A percentile compares a stretch with the other conserved stretches of the same genome.
Conservation (phyloP, 2,797 vertebrate species). For the Dermochelys coriacea region DNA sequence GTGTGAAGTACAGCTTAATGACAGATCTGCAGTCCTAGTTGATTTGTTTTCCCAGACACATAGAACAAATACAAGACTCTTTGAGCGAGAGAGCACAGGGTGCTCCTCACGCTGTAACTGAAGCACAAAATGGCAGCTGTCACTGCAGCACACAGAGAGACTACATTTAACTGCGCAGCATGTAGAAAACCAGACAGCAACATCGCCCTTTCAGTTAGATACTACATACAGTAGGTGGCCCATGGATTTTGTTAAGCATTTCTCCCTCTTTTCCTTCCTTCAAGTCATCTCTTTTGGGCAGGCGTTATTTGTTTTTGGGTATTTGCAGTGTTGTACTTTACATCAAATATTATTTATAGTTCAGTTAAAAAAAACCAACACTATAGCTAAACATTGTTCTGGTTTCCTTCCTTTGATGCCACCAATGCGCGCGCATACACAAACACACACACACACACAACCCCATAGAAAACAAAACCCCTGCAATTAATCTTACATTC, state of each 20-base stretch:
- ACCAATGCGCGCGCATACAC: too few species aligned
- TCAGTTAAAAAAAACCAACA: background rate
- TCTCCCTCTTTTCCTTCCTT: background rate
- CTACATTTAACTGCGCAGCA: fast-evolving
- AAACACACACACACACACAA: background rate
- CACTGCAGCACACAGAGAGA: background rate
- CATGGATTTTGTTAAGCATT: background rate
- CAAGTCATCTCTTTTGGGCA: background rate
- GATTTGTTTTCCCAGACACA: background rate
- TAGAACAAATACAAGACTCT: background rate
- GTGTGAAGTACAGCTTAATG: background rate
- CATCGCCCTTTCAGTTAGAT: background rate
- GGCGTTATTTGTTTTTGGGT: background rate
- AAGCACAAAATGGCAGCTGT: background rate
- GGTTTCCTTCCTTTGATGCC: background rate
- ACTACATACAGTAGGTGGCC: background rate
- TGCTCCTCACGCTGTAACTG: background rate
- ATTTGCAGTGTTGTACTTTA: background rate
- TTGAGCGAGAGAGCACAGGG: background rate
- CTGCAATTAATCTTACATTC: background rate
- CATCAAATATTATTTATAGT: background rate
- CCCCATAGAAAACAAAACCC: background rate
- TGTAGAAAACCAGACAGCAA: background rate
- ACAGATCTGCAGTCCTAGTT: background rate
- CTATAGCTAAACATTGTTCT: background rate